A percentile compares a stretch with the other conserved stretches of the same genome.
Conservation (phyloP, 2,888 invertebrate genomes). For the Polyploca ridens region DNA sequence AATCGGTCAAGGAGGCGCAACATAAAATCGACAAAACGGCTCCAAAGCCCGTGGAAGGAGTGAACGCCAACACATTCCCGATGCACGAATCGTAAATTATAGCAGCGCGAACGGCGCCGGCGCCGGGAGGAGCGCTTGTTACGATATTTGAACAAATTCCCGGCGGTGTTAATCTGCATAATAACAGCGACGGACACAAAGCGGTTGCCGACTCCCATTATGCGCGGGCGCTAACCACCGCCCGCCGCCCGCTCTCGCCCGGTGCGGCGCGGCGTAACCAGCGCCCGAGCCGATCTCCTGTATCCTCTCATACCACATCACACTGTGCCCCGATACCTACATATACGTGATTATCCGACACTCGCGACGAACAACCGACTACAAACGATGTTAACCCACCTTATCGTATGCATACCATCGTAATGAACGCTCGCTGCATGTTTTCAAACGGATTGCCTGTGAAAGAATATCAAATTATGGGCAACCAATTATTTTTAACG, state of each 20-base stretch:
- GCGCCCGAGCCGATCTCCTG: slow-evolving; percentile 1
- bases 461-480: slow-evolving; percentile 35
- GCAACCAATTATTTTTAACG: slow-evolving; percentile 38
- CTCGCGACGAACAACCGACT: slow-evolving; percentile 24
- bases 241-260: slow-evolving; percentile 44
- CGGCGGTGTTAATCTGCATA: slow-evolving; percentile 85
- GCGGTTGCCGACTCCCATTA: slow-evolving; percentile 81
- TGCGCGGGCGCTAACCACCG: slow-evolving; percentile 80
- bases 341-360: slow-evolving; percentile 40
- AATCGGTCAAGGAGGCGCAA: slow-evolving; percentile 46
- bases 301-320: slow-evolving; percentile 29
- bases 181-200: slow-evolving; percentile 82
- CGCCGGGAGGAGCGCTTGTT: slow-evolving; percentile 82
- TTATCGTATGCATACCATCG: slow-evolving; percentile 59
- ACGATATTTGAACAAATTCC: slow-evolving; percentile 85
- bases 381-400: slow-evolving; percentile 55
- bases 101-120: slow-evolving; percentile 75
- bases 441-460: slow-evolving; percentile 51
- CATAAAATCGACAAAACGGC: slow-evolving; percentile 66
- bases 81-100: slow-evolving; percentile 78
- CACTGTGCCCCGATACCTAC: slow-evolving; percentile 39
- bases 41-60: slow-evolving; percentile 60
- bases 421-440: slow-evolving; percentile 51
- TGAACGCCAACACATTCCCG: slow-evolving; percentile 76
- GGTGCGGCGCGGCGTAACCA: slow-evolving; percentile 20